Evolutionary conservation across 1,140 invertebrate genomes (phyloP).

Genomic region (Adelges cooleyi): DNA sequence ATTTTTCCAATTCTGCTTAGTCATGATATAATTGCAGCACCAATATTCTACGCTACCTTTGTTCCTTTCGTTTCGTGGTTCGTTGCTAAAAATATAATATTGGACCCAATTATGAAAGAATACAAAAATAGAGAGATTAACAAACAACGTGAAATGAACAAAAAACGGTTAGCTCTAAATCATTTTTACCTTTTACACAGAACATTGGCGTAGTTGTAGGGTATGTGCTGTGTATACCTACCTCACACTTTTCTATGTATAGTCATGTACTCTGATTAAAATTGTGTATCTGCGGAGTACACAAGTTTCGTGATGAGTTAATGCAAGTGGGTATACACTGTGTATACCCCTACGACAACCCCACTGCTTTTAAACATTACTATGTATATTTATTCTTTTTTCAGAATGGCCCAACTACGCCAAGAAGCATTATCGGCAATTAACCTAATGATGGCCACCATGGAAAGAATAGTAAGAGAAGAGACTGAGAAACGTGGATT

Average conservation of each 20-base stretch:
- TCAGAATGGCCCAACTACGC: conserved; percentile 62
- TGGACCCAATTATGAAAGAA: conserved; percentile 73
- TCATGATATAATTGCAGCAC: conserved; percentile 75
- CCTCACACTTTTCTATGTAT: neutral
- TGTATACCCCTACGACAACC: neutral
- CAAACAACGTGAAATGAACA: conserved; percentile 60
- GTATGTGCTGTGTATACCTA: no score
- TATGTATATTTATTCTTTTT: conserved; percentile 22
- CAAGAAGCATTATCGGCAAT: conserved; percentile 72
- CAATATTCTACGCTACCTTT: conserved; percentile 86
- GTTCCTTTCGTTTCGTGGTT: conserved; percentile 70
- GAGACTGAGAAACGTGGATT: conserved; percentile 70
- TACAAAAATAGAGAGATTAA: conserved; percentile 63
- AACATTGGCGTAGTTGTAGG: no score
- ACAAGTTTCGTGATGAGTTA: no score
- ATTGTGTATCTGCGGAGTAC: neutral
- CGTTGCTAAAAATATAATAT: conserved; percentile 68
- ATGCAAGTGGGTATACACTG: neutral
- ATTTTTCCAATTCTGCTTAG: conserved; percentile 81
- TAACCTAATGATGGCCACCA: conserved; percentile 76
- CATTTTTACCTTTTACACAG: neutral
- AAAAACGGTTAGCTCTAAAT: conserved; percentile 42
- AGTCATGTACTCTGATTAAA: neutral
- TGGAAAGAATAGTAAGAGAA: conserved; percentile 57
- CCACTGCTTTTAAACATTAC: neutral